These are phyloP conservation scores for Capitulum mitella DNA, from an alignment of 2,888 invertebrate genomes.

Conservation along the genomic window DNA sequence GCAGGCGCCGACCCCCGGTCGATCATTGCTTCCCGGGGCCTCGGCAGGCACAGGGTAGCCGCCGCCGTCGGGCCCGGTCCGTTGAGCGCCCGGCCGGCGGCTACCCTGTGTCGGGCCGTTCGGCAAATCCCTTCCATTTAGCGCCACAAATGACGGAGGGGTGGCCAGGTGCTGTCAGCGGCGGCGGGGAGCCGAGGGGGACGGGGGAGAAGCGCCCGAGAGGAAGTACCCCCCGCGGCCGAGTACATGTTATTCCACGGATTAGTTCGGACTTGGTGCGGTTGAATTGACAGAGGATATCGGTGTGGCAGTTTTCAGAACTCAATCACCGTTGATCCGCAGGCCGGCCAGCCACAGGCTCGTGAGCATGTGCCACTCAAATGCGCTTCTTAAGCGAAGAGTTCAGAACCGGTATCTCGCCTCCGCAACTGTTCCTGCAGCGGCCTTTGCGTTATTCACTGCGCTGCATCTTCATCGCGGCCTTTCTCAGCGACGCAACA, in stretches of 20 bases:
- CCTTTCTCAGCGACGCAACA: too few species aligned
- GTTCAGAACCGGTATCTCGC: too few species aligned
- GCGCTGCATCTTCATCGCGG: too few species aligned
- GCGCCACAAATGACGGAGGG: not conserved
- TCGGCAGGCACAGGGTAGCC: not conserved
- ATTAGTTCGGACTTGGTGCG: not conserved
- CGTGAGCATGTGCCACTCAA: too few species aligned
- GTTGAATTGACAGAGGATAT: too few species aligned
- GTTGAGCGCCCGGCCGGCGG: not conserved
- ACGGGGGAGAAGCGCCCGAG: too few species aligned
- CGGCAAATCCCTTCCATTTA: not conserved
- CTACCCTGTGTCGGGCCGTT: not conserved
- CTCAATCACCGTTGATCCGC: too few species aligned
- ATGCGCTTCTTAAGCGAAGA: too few species aligned
- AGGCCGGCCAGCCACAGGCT: too few species aligned
- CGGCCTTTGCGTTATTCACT: too few species aligned
- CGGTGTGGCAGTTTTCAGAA: too few species aligned
- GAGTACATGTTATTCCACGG: not conserved
- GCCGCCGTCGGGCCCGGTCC: not conserved
- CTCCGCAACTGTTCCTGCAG: too few species aligned
- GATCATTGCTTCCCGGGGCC: not conserved
- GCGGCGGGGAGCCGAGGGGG: not conserved
- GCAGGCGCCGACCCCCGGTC: not conserved
- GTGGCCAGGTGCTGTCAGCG: not conserved
- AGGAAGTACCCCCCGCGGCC: not conserved